phyloP scores from a whole-genome alignment of 2,888 invertebrate genomes.

The Pterobdella sp. region DNA sequence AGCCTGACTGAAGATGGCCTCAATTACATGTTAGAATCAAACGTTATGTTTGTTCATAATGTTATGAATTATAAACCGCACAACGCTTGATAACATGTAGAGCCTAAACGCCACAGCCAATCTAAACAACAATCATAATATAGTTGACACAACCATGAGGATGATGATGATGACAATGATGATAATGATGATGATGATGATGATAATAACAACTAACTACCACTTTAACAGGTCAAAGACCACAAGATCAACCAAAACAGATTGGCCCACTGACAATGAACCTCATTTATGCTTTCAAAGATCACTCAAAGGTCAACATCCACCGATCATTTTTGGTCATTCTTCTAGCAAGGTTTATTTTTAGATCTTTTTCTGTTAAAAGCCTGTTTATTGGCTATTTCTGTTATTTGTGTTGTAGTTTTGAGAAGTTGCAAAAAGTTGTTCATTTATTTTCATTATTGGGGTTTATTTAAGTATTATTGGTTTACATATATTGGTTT shows the following conservation, averaged over 20 bases:
- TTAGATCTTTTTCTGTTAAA: no score
- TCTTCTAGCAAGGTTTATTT: conserved; percentile 9
- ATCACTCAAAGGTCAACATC: conserved; percentile 9
- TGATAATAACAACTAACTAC: no score
- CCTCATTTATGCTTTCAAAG: conserved; percentile 6
- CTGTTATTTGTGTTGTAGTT: no score
- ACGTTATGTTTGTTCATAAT: not conserved
- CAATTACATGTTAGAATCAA: not conserved
- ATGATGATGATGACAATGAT: conserved; percentile 9
- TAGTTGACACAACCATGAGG: not conserved
- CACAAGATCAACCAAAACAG: not conserved
- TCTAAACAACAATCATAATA: not conserved
- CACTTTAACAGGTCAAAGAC: no score
- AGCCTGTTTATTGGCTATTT: no score
- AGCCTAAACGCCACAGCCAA: not conserved
- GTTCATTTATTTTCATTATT: no score
- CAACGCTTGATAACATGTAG: not conserved
- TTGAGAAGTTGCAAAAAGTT: no score
- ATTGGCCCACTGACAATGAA: conserved; percentile 24
- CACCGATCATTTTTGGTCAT: conserved; percentile 2
- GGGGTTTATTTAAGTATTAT: no score
- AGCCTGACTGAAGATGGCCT: not conserved
- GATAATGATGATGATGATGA: not conserved
- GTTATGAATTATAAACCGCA: no score
- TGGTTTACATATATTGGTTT: no score